These are phyloP conservation scores for Eurystomus gularis DNA, from an alignment of 2,113 vertebrate species.

Conservation along the genomic window DNA sequence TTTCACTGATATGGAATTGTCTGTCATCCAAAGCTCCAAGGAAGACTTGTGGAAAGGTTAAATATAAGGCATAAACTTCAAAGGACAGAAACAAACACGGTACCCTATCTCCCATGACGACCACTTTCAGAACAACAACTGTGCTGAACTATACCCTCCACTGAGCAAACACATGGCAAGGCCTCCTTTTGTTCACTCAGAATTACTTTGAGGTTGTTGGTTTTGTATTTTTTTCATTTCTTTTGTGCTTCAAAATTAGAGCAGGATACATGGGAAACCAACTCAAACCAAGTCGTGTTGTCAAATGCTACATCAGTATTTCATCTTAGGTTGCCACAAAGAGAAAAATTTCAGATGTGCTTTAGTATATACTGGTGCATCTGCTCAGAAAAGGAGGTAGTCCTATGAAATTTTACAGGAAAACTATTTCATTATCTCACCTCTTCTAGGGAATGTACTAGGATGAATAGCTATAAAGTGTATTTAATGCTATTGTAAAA, in stretches of 20 bases:
- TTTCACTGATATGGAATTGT: neutral
- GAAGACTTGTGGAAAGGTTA: neutral
- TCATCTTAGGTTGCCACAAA: neutral
- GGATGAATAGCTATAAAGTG: conserved; percentile 23
- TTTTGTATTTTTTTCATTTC: neutral
- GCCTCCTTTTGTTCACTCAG: neutral
- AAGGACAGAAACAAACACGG: neutral
- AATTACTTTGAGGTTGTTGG: neutral
- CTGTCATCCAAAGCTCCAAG: neutral
- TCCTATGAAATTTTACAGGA: conserved; percentile 16
- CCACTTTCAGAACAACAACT: neutral
- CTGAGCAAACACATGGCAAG: neutral
- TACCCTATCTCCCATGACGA: neutral
- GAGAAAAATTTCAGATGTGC: neutral
- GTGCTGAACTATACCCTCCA: neutral
- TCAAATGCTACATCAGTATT: neutral
- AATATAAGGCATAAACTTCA: neutral
- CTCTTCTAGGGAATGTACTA: neutral
- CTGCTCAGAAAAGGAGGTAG: neutral
- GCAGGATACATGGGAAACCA: neutral
- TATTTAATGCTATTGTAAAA: conserved; percentile 32
- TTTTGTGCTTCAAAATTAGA: neutral
- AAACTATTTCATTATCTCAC: conserved; percentile 33
- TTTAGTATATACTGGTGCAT: neutral
- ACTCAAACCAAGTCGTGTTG: neutral